Base-by-base conservation (phyloP, 2,888 invertebrate genomes). In the Folsomia manolachei region DNA sequence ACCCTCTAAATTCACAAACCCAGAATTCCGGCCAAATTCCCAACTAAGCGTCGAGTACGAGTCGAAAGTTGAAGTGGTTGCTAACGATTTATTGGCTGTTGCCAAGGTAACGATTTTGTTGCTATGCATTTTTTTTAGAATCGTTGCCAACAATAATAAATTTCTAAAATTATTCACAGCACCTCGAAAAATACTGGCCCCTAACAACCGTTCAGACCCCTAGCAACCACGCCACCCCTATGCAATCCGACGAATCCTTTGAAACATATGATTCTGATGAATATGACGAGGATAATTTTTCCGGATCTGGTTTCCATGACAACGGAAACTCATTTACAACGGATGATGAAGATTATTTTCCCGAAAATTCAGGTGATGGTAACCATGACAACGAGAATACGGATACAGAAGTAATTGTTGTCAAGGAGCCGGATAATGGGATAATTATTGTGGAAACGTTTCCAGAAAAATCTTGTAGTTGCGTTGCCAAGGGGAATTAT, bases 181-280 rank as follows among this genome's bases (percentile, higher is more conserved):
- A 56, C 1, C 64, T 73, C 1, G 73, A 73, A 60, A 67, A 73
- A 27, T 73, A 18, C 52, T 73, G 73, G 73, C 73, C 73, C 4
- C 70, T 18, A 27, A 62, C 11, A 14, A 25, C 7, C 23, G n/a
- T n/a, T n/a, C 56, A 1, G 52, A 19, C 53, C 19, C 71, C 2
- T 19, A 27, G 62, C 26, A 23, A 19, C 39, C 61, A 1, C 61
- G n/a, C 26, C 9, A 21, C 14, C n/a, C 21, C 18, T 52, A 51
- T 53, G n/a, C 70, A 70, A 39, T 63, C 63, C 25, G 63, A 27
- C 25, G 65, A 27, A 39, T 65, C 53, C 51, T 19, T 11, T 51
- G 51, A 24, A 24, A 1, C 1, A 2, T 1, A 62, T 24, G 62
- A 62, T 24, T 19, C 14, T 18, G 62, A 60, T 21, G 62, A 62